Base-by-base conservation (phyloP, 2,888 invertebrate species). In the Anoplius nigerrimus region DNA sequence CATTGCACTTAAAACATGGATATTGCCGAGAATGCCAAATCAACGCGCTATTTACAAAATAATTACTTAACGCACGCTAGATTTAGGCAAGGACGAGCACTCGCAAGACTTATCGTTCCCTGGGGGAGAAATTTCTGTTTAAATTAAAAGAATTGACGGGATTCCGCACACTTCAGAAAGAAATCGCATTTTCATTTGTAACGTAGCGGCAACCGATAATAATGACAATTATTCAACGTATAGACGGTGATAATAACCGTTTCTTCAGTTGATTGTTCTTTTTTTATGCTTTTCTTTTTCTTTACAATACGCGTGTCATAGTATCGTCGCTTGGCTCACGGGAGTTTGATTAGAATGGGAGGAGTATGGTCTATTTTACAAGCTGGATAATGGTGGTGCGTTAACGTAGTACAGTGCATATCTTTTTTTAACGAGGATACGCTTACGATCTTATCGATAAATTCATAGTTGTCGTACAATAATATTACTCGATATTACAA, bases 341-440 rank as follows among this genome's bases (percentile, higher is more conserved):
- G 69, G 46, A 69, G 55, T 53, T 68, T 62, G 63, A 61, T 67
- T 59, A 64, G 67, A 69, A 73, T 86, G 81, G 86, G 86, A 86
- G 84, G 82, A 85, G 82, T 84, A 83, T 76, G 79, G 76, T 82
- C 84, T 86, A 85, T 84, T 75, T 82, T 86, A 86, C 84, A 83
- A 82, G 82, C 81, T 84, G 78, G 80, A 70, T 80, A 82, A 75
- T 79, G 75, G 66, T 75, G 79, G 79, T 84, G 78, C 80, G 73
- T 72, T 71, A 76, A 76, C 71, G 63, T 73, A 69, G 66, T 75
- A 72, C 69, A 78, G 69, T 75, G 77, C 74, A 74, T 71, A 66
- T 65, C 65, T 74, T 51, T 62, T n/a, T 63, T 71, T 66, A 56
- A 77, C 66, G 74, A 73, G 78, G 62, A 66, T 76, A 75, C 63